These are phyloP conservation scores for Hylaeus anthracinus DNA, from an alignment of 1,140 invertebrate genomes.

Conservation along the genomic window DNA sequence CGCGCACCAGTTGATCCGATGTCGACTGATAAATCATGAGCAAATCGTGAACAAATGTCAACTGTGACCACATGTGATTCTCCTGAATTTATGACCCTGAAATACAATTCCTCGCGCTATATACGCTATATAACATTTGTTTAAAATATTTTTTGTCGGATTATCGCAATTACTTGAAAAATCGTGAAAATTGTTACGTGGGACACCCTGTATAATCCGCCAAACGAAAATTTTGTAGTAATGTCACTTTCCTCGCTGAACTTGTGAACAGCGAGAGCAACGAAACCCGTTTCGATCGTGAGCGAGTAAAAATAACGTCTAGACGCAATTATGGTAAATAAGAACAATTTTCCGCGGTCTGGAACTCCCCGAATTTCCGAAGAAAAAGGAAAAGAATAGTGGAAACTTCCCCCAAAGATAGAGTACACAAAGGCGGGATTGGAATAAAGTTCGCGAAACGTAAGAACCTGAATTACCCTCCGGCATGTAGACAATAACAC, in stretches of 20 bases:
- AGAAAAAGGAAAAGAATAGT: not conserved
- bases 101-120: no score
- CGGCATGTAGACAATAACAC: conserved; percentile 42
- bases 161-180: no score
- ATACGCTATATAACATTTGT: no score
- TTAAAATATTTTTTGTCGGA: no score
- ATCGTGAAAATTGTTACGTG: no score
- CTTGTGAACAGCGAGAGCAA: not conserved
- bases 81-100: no score
- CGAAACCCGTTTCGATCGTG: not conserved
- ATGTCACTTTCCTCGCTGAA: no score
- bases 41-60: not conserved
- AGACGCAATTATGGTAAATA: conserved; percentile 5
- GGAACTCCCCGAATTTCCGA: not conserved
- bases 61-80: no score
- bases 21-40: not conserved
- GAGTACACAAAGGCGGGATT: not conserved
- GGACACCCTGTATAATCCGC: no score
- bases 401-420: not conserved
- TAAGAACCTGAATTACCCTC: conserved; percentile 27
- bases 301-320: not conserved
- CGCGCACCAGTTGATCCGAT: no score
- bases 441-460: conserved; percentile 1
- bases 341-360: not conserved
- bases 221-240: no score